A percentile compares a stretch with the other conserved stretches of the same genome.
Evolutionary conservation across 2,888 invertebrate species (phyloP).

Genomic region (Spialia ferax): DNA sequence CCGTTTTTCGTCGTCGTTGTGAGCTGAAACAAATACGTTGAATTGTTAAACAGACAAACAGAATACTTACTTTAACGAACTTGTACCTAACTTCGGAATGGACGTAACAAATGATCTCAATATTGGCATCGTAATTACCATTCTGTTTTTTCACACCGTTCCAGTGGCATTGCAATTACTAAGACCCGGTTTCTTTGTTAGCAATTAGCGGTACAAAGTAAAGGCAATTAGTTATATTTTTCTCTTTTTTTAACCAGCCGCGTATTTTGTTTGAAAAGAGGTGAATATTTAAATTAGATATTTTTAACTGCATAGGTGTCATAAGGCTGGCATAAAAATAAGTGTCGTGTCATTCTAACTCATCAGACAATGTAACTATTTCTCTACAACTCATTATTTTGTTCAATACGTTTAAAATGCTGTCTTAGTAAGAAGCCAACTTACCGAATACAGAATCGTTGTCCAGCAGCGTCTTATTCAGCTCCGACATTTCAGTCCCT

Average conservation of each 20-base stretch:
- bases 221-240: constrained; percentile 27
- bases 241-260: constrained; percentile 12
- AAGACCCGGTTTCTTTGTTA: constrained; percentile 30
- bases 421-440: constrained; percentile 49
- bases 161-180: constrained; percentile 31
- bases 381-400: too few species aligned
- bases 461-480: constrained; percentile 93
- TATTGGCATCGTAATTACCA: constrained; percentile 34
- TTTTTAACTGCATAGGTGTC: neutral
- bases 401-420: too few species aligned
- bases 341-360: too few species aligned
- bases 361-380: too few species aligned
- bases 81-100: neutral
- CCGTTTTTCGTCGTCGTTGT: constrained; percentile 90
- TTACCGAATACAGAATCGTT: constrained; percentile 93
- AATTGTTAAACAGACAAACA: neutral
- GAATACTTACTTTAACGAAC: neutral
- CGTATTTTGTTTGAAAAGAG: constrained; percentile 11
- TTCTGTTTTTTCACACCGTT: constrained; percentile 26
- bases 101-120: constrained; percentile 27
- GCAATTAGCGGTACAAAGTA: constrained; percentile 35
- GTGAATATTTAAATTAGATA: neutral
- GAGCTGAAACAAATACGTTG: constrained; percentile 72
- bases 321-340: neutral
- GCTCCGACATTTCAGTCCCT: constrained; percentile 93